Conservation (phyloP, 2,888 invertebrate species). For the Minunthozetes semirufus region DNA sequence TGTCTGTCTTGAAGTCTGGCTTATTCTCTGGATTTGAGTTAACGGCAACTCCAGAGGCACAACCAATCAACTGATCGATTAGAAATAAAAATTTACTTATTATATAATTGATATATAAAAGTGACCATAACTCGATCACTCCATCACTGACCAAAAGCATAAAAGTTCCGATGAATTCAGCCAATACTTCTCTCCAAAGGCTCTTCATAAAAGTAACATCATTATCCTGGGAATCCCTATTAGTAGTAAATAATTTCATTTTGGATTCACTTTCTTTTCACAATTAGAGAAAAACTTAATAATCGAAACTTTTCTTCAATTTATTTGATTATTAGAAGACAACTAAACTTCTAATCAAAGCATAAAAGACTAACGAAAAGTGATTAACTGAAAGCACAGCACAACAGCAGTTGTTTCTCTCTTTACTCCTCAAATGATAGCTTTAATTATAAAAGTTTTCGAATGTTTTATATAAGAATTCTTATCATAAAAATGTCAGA, state of each 20-base stretch:
- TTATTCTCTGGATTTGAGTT: background rate
- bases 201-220: background rate
- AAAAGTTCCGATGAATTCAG: slow-evolving; percentile 26
- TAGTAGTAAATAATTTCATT: background rate
- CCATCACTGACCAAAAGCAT: background rate
- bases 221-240: background rate
- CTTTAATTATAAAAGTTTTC: too few relatives aligned
- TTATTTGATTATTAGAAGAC: too few relatives aligned
- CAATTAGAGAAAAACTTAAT: background rate
- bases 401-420: too few relatives aligned
- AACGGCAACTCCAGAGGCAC: background rate
- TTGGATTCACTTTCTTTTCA: background rate
- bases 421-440: too few relatives aligned
- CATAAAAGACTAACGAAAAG: too few relatives aligned
- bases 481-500: too few relatives aligned
- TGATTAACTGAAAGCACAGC: too few relatives aligned
- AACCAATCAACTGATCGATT: background rate
- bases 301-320: too few relatives aligned
- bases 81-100: background rate
- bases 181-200: slow-evolving; percentile 13
- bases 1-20: background rate
- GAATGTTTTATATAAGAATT: too few relatives aligned
- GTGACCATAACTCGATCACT: background rate
- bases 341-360: too few relatives aligned
- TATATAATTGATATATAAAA: background rate